phyloP scores from a whole-genome alignment of 2,797 vertebrate species.

The Apogon talboti region DNA sequence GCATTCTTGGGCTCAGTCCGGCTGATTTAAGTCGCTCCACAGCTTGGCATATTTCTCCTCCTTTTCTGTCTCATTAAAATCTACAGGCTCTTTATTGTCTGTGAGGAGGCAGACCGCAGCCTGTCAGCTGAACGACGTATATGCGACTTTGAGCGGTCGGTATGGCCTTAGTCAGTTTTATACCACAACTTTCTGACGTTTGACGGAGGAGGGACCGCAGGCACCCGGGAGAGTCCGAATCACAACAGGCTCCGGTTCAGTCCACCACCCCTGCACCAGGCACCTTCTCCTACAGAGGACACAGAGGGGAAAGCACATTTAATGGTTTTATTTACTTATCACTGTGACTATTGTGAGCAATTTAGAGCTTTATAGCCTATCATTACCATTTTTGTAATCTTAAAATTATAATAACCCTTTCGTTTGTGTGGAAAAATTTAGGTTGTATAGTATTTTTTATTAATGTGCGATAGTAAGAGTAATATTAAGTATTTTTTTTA shows the following conservation, averaged over 20 bases:
- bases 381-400: too few relatives aligned
- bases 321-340: too few relatives aligned
- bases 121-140: conserved; percentile 58
- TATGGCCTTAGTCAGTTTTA: conserved; percentile 82
- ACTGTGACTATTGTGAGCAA: too few relatives aligned
- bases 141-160: conserved; percentile 57
- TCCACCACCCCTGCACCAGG: conserved; percentile 22
- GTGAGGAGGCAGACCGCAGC: conserved; percentile 48
- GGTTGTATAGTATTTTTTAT: too few relatives aligned
- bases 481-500: background rate
- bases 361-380: too few relatives aligned
- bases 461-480: too few relatives aligned
- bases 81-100: conserved; percentile 28
- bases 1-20: conserved; percentile 61
- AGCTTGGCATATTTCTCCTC: conserved; percentile 31
- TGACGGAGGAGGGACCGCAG: conserved; percentile 84
- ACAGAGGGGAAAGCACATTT: background rate
- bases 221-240: conserved; percentile 46
- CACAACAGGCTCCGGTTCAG: conserved; percentile 28
- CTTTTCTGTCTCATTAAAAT: conserved; percentile 52
- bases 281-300: conserved; percentile 25
- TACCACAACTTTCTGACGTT: conserved; percentile 87
- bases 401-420: too few relatives aligned
- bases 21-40: conserved; percentile 25
- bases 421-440: too few relatives aligned